Conservation (phyloP, 2,797 vertebrate genomes). For the Austrolebias charrua region DNA sequence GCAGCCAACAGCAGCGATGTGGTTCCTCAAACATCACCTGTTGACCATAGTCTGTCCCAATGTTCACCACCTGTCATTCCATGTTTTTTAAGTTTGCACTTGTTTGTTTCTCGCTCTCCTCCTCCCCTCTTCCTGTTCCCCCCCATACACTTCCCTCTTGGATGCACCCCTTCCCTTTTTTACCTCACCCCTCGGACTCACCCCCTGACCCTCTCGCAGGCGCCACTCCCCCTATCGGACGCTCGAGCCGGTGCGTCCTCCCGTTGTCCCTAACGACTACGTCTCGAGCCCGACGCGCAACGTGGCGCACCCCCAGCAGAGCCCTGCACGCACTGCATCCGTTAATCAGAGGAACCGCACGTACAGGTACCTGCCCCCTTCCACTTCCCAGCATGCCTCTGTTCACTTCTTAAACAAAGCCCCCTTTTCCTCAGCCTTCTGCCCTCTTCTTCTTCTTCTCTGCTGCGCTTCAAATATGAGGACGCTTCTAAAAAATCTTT, state of each 20-base stretch:
- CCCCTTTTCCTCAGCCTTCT: constrained; percentile 17
- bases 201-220: constrained; percentile 82
- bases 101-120: constrained; percentile 71
- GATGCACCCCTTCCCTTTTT: constrained; percentile 35
- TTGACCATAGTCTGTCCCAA: constrained; percentile 37
- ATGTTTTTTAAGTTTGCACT: constrained; percentile 75
- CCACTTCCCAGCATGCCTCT: constrained; percentile 66
- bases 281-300: constrained; percentile 97
- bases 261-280: constrained; percentile 99
- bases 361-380: constrained; percentile 90
- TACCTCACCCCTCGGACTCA: constrained; percentile 27
- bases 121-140: constrained; percentile 16
- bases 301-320: constrained; percentile 91
- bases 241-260: constrained; percentile 97
- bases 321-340: constrained; percentile 95
- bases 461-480: constrained; percentile 23
- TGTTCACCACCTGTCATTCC: constrained; percentile 63
- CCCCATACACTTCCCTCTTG: constrained; percentile 62
- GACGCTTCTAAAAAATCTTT: constrained; percentile 26
- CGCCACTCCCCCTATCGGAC: constrained; percentile 99
- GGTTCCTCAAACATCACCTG: constrained; percentile 15
- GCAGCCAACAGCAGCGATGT: constrained; percentile 5
- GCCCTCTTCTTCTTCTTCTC: constrained; percentile 36
- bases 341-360: constrained; percentile 99
- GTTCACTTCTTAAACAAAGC: constrained; percentile 47